Base-by-base conservation (phyloP, 2,797 vertebrate species). In the Ctenopoma multispine region DNA sequence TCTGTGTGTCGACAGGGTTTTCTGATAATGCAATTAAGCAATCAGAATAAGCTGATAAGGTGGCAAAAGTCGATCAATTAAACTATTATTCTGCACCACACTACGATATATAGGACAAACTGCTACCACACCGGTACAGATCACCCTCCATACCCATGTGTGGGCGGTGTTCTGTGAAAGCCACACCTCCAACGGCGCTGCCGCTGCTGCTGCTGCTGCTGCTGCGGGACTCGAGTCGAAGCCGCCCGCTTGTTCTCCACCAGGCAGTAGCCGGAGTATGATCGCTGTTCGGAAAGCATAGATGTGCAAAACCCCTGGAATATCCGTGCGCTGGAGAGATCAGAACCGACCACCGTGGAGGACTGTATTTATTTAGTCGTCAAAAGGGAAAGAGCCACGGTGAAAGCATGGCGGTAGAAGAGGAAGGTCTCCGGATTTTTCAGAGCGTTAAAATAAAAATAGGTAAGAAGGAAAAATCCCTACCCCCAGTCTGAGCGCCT, bases 401-500 rank as follows among this genome's bases (percentile, higher is more conserved):
- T 66, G 87, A 78, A 69, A 94, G 94, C 86, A 98, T 99, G 97
- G 97, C 97, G 93, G 97, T 98, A 83, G 97, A 98, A 90, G 97
- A 98, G 90, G 97, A 97, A 95, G 97, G 97, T 85, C 96, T 99
- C 21, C 96, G 97, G 80, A 96, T 98, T 75, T 98, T 98, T 83
- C 97, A 99, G 93, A 99, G 97, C 94, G 97, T 99, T 89, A 96
- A 94, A 95, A 98, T 98, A 89, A 99, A 99, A 94, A 98, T 98
- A 90, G 97, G 97, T 97, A 93, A 95, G 94, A 69, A 61, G 64
- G 10, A 44, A 70, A 76, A 86, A 81, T 79, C 87, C 80, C 81
- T 75, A 58, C 75, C 88, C 88, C 83, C 84, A 80, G 83, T 76
- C 66, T 66, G 84, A 76, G 82, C 80, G 81, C 77, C 72, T 84